Evolutionary conservation across 2,113 vertebrate species (phyloP).

Genomic region (Hystrix cristata): DNA sequence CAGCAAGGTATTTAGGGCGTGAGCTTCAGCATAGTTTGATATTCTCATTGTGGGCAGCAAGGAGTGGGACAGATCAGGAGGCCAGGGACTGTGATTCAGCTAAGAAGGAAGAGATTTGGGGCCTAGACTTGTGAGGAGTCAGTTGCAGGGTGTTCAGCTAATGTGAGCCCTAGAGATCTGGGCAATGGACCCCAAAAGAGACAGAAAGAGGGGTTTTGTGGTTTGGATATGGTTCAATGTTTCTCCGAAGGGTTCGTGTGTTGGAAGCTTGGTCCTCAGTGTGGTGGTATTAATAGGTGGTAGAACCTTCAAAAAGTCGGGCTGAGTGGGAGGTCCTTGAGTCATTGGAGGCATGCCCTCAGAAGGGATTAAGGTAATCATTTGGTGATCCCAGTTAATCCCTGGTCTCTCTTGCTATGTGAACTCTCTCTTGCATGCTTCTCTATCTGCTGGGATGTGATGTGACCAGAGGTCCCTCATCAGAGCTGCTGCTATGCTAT

Average conservation of each 20-base stretch:
- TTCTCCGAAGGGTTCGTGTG: neutral
- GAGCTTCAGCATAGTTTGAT: neutral
- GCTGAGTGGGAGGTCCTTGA: neutral
- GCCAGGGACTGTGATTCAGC: slow-evolving; percentile 1
- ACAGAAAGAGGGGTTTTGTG: neutral
- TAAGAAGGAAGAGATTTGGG: neutral
- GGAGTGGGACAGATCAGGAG: neutral
- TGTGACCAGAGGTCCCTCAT: neutral
- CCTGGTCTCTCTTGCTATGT: neutral
- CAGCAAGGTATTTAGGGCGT: neutral
- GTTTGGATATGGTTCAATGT: neutral
- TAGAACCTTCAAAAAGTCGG: no score
- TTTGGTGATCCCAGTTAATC: neutral
- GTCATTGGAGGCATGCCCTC: neutral
- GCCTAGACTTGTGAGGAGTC: neutral
- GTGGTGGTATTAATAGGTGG: neutral
- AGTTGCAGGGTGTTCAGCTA: neutral
- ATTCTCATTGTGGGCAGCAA: neutral
- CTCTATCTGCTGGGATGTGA: neutral
- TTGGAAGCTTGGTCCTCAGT: neutral
- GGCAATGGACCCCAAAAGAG: neutral
- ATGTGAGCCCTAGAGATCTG: neutral
- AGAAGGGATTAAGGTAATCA: neutral
- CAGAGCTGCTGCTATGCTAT: neutral
- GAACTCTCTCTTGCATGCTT: neutral